Percentiles rank a stretch among this genome's conserved stretches.
Conservation (phyloP, 2,113 vertebrate genomes). For the Ceyx cyanopectus region DNA sequence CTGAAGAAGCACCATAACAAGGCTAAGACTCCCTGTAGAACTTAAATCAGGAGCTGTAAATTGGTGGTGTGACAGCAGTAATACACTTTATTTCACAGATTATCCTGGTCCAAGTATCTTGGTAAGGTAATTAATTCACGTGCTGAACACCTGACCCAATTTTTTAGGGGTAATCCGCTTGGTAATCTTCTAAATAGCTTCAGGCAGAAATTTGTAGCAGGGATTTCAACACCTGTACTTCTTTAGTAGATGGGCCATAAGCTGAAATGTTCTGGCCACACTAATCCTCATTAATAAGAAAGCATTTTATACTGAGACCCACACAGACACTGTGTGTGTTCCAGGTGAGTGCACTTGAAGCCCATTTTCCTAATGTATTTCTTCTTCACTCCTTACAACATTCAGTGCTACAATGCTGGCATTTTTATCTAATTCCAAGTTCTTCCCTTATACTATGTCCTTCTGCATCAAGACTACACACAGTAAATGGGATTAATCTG, state of each 20-base stretch:
- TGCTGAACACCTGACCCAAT: conserved; percentile 15
- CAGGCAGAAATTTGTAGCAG: conserved; percentile 2
- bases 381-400: neutral
- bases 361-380: neutral
- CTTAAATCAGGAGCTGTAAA: neutral
- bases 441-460: neutral
- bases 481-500: neutral
- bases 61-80: conserved; percentile 15
- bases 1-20: neutral
- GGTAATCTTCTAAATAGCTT: conserved; percentile 49
- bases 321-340: neutral
- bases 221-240: conserved; percentile 27
- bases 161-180: conserved; percentile 30
- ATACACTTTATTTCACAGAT: conserved; percentile 43
- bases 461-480: neutral
- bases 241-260: conserved; percentile 15
- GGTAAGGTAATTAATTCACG: conserved; percentile 21
- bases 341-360: conserved; percentile 1
- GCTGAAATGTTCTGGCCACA: conserved; percentile 10
- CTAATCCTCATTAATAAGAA: conserved; percentile 55
- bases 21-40: neutral
- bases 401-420: neutral
- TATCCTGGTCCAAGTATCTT: neutral
- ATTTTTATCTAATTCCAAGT: neutral
- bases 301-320: conserved; percentile 20